Evolutionary conservation across 1,140 invertebrate genomes (phyloP).

Genomic region (Drosophila tristis): DNA sequence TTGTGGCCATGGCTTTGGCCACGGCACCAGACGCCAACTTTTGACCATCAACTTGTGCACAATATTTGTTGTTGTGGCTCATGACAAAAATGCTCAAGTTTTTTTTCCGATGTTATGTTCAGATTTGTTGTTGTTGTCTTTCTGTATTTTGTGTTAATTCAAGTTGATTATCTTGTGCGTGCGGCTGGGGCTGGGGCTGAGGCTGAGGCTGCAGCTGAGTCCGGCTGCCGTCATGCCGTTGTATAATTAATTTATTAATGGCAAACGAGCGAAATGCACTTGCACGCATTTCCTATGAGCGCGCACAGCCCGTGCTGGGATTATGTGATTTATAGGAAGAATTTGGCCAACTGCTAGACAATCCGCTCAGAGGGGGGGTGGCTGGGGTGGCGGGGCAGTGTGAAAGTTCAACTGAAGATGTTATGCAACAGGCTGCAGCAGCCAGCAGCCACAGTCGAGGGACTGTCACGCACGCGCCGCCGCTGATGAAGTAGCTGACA

Average conservation of each 20-base stretch:
- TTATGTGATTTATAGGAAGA: slow-evolving; percentile 77
- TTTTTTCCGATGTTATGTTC: slow-evolving; percentile 22
- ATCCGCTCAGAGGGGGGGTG: slow-evolving; percentile 8
- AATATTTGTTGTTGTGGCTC: slow-evolving; percentile 35
- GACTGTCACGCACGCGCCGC: slow-evolving; percentile 64
- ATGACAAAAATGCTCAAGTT: slow-evolving; percentile 45
- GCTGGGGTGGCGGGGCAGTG: slow-evolving; percentile 22
- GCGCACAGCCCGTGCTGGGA: slow-evolving; percentile 3
- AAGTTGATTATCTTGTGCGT: slow-evolving; percentile 24
- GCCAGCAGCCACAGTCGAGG: slow-evolving; percentile 8
- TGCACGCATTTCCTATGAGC: slow-evolving; percentile 56
- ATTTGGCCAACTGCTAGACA: slow-evolving; percentile 40
- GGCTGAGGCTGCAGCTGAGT: too few relatives aligned
- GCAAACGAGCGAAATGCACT: slow-evolving; percentile 39
- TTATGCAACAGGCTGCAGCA: slow-evolving; percentile 61
- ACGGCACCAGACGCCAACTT: slow-evolving; percentile 50
- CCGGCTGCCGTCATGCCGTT: slow-evolving; percentile 35
- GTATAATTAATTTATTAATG: slow-evolving; percentile 72
- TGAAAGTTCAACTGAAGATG: slow-evolving; percentile 62
- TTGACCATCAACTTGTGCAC: slow-evolving; percentile 66
- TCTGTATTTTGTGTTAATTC: slow-evolving; percentile 3
- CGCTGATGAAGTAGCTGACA: slow-evolving; percentile 71
- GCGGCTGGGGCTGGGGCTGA: slow-evolving; percentile 26
- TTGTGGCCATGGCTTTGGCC: slow-evolving; percentile 72
- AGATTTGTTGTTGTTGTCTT: slow-evolving; percentile 35